Conservation (phyloP, 2,888 invertebrate species). For the Emmelina monodactyla region DNA sequence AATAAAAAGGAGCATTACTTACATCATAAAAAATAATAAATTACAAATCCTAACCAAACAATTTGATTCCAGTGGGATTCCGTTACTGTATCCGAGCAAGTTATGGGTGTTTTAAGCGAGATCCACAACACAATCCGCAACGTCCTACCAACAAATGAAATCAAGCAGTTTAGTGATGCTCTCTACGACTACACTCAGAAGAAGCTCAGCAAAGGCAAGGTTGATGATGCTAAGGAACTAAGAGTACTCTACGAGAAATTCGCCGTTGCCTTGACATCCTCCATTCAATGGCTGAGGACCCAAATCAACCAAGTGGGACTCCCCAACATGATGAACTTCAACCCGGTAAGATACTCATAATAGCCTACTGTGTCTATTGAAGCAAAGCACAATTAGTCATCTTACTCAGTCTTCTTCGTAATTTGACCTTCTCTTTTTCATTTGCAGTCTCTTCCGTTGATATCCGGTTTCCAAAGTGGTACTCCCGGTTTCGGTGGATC, state of each 20-base stretch:
- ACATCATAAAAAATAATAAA: not conserved
- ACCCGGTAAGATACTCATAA: too few relatives aligned
- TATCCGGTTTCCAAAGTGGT: too few relatives aligned
- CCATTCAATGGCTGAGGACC: conserved; percentile 43
- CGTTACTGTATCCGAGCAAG: conserved; percentile 65
- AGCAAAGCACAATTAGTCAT: too few relatives aligned
- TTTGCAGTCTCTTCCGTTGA: too few relatives aligned
- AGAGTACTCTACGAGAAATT: conserved; percentile 68
- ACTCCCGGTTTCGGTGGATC: too few relatives aligned
- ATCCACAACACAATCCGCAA: conserved; percentile 61
- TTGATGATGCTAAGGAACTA: conserved; percentile 70
- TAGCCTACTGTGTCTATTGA: too few relatives aligned
- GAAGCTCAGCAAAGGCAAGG: conserved; percentile 66
- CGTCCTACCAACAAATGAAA: conserved; percentile 70
- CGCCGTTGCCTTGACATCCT: conserved; percentile 64
- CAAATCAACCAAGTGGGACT: conserved; percentile 36
- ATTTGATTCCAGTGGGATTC: conserved; percentile 31
- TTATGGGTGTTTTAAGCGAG: conserved; percentile 61
- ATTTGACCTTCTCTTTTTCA: too few relatives aligned
- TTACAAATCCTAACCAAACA: not conserved
- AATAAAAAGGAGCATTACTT: not conserved
- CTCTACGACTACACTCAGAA: conserved; percentile 70
- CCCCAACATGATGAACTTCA: conserved; percentile 21
- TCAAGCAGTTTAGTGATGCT: conserved; percentile 66
- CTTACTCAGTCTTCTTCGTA: too few relatives aligned